phyloP scores from a whole-genome alignment of 1,140 invertebrate species.

The Drosophila willistoni region DNA sequence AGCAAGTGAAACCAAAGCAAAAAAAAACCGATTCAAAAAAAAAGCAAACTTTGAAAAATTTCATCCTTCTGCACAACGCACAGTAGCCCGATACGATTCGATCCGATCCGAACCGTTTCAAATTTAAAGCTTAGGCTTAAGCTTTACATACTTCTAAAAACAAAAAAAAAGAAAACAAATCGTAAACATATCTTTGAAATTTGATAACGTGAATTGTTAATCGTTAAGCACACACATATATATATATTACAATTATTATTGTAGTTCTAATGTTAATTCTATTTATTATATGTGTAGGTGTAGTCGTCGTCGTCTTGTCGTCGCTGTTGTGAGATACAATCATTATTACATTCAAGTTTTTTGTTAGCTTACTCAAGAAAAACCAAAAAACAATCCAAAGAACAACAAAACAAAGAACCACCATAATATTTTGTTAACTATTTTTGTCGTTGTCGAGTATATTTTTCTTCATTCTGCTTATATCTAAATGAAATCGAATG shows the following conservation, averaged over 20 bases:
- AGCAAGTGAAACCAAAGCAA: constrained; percentile 15
- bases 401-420: constrained; percentile 3
- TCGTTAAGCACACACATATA: constrained; percentile 38
- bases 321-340: constrained; percentile 83
- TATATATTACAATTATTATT: constrained; percentile 26
- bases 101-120: constrained; percentile 44
- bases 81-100: constrained; percentile 64
- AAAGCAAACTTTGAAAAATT: not conserved
- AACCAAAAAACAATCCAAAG: not conserved
- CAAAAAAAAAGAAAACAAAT: too few relatives aligned
- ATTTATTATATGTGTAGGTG: constrained; percentile 55
- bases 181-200: constrained; percentile 65
- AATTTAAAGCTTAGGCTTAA: constrained; percentile 58
- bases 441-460: constrained; percentile 7
- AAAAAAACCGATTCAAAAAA: not conserved
- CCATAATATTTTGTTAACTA: constrained; percentile 10
- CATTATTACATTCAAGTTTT: constrained; percentile 58
- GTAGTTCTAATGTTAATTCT: constrained; percentile 42
- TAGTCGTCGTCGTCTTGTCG: constrained; percentile 65
- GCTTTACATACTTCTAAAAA: constrained; percentile 24
- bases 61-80: constrained; percentile 33
- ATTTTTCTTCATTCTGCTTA: constrained; percentile 4
- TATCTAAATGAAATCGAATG: constrained; percentile 24
- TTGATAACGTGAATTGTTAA: constrained; percentile 64
- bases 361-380: constrained; percentile 39